Evolutionary conservation across 2,888 invertebrate genomes (phyloP).

Genomic region (Serripes groenlandicus): DNA sequence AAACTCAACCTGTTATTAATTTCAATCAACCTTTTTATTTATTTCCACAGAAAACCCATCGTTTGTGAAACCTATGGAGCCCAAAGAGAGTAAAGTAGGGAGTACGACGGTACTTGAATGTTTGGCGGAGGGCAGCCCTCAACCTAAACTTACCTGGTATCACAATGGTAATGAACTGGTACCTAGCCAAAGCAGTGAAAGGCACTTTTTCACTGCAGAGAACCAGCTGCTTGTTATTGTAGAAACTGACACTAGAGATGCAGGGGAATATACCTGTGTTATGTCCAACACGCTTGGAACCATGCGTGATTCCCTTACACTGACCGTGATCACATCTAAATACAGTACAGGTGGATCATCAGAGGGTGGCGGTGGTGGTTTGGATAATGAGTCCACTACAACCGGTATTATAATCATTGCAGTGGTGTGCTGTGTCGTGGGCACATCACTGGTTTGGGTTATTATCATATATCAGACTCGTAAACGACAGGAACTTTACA

Average conservation of each 20-base stretch:
- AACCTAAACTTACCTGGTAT: conserved; percentile 93
- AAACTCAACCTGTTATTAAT: too few species aligned
- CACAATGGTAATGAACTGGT: conserved; percentile 93
- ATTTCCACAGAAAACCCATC: conserved; percentile 92
- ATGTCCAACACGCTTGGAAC: conserved; percentile 95
- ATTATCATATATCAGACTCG: conserved; percentile 95
- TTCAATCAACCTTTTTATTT: too few species aligned
- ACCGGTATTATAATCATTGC: conserved; percentile 96
- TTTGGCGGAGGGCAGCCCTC: conserved; percentile 94
- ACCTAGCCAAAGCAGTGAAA: conserved; percentile 88
- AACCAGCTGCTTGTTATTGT: conserved; percentile 96
- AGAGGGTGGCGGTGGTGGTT: conserved; percentile 72
- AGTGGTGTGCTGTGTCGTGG: conserved; percentile 95
- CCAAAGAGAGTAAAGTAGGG: conserved; percentile 93
- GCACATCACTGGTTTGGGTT: conserved; percentile 96
- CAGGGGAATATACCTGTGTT: conserved; percentile 95
- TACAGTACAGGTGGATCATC: conserved; percentile 85
- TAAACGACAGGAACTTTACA: conserved; percentile 87
- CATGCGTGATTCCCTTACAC: conserved; percentile 91
- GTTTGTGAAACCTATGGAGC: conserved; percentile 93
- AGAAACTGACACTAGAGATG: conserved; percentile 92
- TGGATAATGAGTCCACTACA: conserved; percentile 91
- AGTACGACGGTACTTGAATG: conserved; percentile 95
- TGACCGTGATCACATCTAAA: conserved; percentile 90
- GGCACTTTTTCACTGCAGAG: conserved; percentile 95